These are phyloP conservation scores for Magallana angulata DNA, from an alignment of 1,140 invertebrate genomes.

Conservation along the genomic window DNA sequence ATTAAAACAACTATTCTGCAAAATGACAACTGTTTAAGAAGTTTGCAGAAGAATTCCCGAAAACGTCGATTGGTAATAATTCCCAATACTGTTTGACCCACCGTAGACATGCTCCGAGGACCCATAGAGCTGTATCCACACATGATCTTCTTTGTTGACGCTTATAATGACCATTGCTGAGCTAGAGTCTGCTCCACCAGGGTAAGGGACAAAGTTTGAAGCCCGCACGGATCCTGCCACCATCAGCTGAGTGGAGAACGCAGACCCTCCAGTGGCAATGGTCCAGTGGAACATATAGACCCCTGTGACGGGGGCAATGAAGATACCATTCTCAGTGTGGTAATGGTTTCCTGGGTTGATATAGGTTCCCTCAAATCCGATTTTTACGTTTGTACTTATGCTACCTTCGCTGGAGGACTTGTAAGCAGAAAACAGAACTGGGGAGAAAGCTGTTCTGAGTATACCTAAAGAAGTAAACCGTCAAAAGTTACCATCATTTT, in stretches of 20 bases:
- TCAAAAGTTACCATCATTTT: too few relatives aligned
- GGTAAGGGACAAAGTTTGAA: not conserved
- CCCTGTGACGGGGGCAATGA: not conserved
- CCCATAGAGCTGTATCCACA: not conserved
- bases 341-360: not conserved
- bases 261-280: not conserved
- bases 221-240: not conserved
- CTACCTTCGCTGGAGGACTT: not conserved
- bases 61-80: not conserved
- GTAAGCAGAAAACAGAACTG: not conserved
- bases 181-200: not conserved
- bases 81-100: not conserved
- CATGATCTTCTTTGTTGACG: not conserved
- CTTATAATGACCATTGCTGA: not conserved
- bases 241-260: not conserved
- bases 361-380: not conserved
- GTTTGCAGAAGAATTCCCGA: not conserved
- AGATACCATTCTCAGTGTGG: not conserved
- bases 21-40: too few relatives aligned
- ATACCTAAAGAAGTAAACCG: not conserved
- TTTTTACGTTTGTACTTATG: not conserved
- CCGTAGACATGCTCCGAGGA: not conserved
- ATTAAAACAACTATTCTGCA: too few relatives aligned
- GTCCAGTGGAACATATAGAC: constrained; percentile 3
- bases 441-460: not conserved